A percentile compares a stretch with the other conserved stretches of the same genome.
phyloP scores from a whole-genome alignment of 2,113 vertebrate species.

The Etia nguti region DNA sequence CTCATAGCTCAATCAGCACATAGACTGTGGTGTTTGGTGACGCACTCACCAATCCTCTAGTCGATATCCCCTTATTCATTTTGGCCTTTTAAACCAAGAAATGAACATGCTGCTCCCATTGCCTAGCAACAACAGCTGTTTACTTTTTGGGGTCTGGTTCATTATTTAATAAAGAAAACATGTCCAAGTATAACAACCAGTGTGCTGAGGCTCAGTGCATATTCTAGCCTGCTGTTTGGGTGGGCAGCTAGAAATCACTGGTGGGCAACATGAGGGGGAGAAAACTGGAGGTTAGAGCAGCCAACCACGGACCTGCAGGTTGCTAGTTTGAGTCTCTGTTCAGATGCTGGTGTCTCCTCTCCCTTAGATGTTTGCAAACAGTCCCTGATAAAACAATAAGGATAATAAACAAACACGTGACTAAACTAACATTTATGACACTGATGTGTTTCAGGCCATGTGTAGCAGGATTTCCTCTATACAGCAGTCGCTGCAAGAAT shows the following conservation, averaged over 20 bases:
- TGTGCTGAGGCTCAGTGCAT: neutral
- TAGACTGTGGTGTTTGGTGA: neutral
- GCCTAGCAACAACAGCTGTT: neutral
- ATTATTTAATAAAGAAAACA: neutral
- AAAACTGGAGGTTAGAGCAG: neutral
- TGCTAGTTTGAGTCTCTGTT: neutral
- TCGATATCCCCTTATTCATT: neutral
- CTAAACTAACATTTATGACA: neutral
- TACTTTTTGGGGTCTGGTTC: neutral
- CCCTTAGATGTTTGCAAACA: neutral
- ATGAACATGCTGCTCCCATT: neutral
- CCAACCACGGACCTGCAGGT: fast-evolving
- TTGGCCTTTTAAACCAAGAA: neutral
- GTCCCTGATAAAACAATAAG: too few relatives aligned
- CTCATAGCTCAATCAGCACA: neutral
- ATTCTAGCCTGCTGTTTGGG: neutral
- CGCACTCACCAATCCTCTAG: neutral
- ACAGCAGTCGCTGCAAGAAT: neutral
- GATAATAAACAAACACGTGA: neutral
- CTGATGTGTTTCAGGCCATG: neutral
- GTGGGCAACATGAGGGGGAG: neutral
- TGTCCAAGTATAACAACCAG: neutral
- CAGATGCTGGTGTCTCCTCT: fast-evolving
- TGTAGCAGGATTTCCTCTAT: neutral
- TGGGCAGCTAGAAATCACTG: neutral